Evolutionary conservation across 1,140 invertebrate genomes (phyloP), one percentile per base, ranked within the genome.

Genomic region (Meteorus sp.): DNA sequence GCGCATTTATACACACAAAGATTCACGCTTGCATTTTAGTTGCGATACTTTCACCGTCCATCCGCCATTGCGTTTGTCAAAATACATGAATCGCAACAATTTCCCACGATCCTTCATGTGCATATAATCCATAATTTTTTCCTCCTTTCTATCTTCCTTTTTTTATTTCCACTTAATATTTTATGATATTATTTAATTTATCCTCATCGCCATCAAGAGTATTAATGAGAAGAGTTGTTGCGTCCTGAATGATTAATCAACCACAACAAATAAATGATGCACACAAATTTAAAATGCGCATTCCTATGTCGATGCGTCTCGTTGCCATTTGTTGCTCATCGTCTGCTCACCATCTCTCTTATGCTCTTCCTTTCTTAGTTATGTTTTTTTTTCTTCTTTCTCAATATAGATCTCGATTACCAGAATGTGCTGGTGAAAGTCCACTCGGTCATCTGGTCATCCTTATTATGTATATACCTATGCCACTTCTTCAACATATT

Each of bases 401-500:
- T 8, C 31, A 37, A 23, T 13, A 53, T 22, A 58, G 48, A 59
- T 65, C 60, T 53, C 61, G 62, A 61, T 63, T 65, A 66, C 68
- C 50, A 71, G 65, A 72, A 72, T 70, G n/a, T n/a, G n/a, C n/a
- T n/a, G n/a, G 70, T 72, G 71, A 72, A 72, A 72, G 71, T 72
- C 63, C 61, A 53, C 64, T 65, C 66, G 71, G 71, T 72, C 71
- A 72, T 70, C 65, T 71, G 71, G 69, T 68, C 69, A 73, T 69
- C 62, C 64, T 69, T 70, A 65, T 67, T 70, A 68, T 68, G 65
- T 68, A 67, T 69, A 69, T 65, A 63, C 27, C 27, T 59, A 51
- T 43, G 55, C 37, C 61, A 62, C 61, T 55, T n/a, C n/a, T n/a
- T n/a, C n/a, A n/a, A n/a, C n/a, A n/a, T n/a, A n/a, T n/a, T n/a